phyloP scores from a whole-genome alignment of 2,113 vertebrate genomes.

The Empidonax alnorum region DNA sequence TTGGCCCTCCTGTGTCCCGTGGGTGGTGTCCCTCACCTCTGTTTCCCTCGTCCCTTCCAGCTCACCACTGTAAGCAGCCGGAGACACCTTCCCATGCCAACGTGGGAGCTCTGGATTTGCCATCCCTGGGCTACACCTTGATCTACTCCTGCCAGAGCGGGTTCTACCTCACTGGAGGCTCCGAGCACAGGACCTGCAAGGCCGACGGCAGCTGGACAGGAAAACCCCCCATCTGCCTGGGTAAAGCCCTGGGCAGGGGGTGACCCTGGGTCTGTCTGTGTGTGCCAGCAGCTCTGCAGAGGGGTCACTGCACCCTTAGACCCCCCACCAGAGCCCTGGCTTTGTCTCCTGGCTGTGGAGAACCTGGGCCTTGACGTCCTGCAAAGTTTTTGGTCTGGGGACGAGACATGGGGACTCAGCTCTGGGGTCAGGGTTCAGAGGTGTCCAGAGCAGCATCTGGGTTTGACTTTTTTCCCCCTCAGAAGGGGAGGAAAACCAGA shows the following conservation, averaged over 20 bases:
- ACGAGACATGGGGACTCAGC: rapidly evolving
- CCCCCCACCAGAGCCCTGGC: not conserved
- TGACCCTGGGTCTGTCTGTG: not conserved
- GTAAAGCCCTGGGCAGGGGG: conserved; percentile 65
- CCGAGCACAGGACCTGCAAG: conserved; percentile 95
- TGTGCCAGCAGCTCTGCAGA: not conserved
- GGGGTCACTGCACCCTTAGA: not conserved
- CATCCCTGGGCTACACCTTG: conserved; percentile 95
- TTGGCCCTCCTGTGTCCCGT: rapidly evolving
- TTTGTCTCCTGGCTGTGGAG: rapidly evolving
- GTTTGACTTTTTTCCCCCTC: not conserved
- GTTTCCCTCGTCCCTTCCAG: conserved; percentile 38
- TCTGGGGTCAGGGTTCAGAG: not conserved
- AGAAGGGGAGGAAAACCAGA: not conserved
- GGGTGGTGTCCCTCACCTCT: not conserved
- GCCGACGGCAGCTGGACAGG: conserved; percentile 97
- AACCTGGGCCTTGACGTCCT: not conserved
- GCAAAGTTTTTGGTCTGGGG: not conserved
- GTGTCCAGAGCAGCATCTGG: not conserved
- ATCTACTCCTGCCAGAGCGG: conserved; percentile 96
- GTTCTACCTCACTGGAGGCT: conserved; percentile 93
- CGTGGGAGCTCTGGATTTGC: conserved; percentile 92
- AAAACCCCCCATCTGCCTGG: conserved; percentile 91
- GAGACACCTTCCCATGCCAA: conserved; percentile 91
- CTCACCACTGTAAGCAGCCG: conserved; percentile 95